Conservation (phyloP, 2,797 vertebrate species). For the Nasua narica region DNA sequence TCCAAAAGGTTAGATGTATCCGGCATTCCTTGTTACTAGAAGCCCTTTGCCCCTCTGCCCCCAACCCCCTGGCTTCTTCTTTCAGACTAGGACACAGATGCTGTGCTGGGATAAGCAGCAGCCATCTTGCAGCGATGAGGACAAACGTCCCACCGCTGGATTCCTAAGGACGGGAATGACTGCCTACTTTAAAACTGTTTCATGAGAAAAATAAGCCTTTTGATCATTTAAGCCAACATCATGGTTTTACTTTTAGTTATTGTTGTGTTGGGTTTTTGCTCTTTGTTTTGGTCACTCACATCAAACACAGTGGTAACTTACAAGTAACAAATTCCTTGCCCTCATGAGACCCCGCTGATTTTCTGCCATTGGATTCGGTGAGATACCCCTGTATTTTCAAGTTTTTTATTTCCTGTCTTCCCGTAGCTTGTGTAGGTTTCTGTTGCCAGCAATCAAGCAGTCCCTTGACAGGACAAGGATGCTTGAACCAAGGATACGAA, state of each 20-base stretch:
- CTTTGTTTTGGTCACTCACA: background rate
- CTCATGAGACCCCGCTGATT: background rate
- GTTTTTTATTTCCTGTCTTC: background rate
- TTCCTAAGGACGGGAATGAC: background rate
- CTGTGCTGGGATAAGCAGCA: background rate
- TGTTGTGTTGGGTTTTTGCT: background rate
- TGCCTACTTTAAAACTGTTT: background rate
- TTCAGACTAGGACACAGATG: background rate
- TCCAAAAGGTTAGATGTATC: background rate
- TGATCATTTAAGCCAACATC: background rate
- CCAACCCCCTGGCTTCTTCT: background rate
- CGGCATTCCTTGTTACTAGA: background rate
- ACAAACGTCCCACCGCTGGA: background rate
- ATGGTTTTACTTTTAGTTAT: background rate
- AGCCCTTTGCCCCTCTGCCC: background rate
- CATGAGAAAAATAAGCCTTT: slow-evolving; percentile 9
- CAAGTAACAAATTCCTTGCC: background rate
- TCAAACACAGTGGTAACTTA: background rate
- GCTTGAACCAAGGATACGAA: background rate
- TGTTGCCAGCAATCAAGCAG: background rate
- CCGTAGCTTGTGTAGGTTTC: background rate
- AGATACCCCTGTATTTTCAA: background rate
- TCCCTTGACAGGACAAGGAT: background rate
- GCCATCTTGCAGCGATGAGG: background rate
- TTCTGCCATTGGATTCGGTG: background rate